phyloP scores from a whole-genome alignment of 2,888 invertebrate genomes.

The Bugula neritina region DNA sequence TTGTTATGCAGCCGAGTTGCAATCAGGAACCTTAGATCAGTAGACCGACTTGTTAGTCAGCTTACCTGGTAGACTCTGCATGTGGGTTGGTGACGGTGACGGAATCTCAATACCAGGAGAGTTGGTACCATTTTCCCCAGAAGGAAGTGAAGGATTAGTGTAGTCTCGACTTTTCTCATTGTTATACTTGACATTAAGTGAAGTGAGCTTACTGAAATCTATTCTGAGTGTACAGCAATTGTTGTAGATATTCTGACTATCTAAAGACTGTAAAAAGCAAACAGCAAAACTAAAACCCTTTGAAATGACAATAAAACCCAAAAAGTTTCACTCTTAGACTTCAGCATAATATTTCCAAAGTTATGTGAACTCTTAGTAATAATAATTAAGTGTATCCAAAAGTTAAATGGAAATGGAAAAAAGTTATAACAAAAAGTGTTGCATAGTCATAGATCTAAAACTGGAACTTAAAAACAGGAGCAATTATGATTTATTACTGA shows the following conservation, averaged over 20 bases:
- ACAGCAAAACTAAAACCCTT: not conserved
- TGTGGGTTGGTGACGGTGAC: constrained; percentile 6
- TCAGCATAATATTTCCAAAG: too few relatives aligned
- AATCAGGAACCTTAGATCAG: too few relatives aligned
- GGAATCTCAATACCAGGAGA: constrained; percentile 13
- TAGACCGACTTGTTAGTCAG: not conserved
- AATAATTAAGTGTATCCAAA: too few relatives aligned
- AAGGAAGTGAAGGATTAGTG: constrained; percentile 94
- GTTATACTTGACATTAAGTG: constrained; percentile 97
- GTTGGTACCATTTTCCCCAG: constrained; percentile 64
- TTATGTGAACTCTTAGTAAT: too few relatives aligned
- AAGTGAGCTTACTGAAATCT: constrained; percentile 97
- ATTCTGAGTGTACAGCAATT: constrained; percentile 98
- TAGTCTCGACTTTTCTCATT: constrained; percentile 99
- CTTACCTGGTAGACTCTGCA: not conserved
- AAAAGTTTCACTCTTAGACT: too few relatives aligned
- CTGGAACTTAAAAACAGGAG: too few relatives aligned
- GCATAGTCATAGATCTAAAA: too few relatives aligned
- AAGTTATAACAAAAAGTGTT: too few relatives aligned
- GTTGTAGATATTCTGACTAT: constrained; percentile 98
- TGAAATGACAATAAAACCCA: too few relatives aligned
- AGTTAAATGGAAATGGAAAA: too few relatives aligned
- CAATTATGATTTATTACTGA: too few relatives aligned
- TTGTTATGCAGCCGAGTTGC: too few relatives aligned
- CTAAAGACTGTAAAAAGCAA: constrained; percentile 67